These are phyloP conservation scores for Chiloscyllium plagiosum DNA, from an alignment of 2,113 vertebrate species.

Conservation along the genomic window DNA sequence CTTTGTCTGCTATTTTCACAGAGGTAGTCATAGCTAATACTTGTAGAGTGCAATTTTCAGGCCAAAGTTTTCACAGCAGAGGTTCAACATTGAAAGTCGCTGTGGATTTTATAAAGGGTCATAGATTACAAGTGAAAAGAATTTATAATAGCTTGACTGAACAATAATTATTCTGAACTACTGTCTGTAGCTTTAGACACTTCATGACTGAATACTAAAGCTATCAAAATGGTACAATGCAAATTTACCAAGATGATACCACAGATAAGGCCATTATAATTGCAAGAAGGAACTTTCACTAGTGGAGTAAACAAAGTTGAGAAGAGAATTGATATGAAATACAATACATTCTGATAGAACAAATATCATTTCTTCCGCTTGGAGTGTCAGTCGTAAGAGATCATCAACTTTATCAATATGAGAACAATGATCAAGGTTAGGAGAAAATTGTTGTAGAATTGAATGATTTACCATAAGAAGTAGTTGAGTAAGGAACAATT, in stretches of 20 bases:
- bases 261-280: neutral
- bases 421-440: neutral
- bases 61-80: neutral
- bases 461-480: neutral
- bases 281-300: neutral
- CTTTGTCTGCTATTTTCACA: constrained; percentile 11
- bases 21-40: constrained; percentile 17
- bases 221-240: neutral
- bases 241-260: neutral
- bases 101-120: neutral
- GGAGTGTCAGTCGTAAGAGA: neutral
- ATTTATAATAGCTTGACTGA: neutral
- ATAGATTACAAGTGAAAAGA: neutral
- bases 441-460: neutral
- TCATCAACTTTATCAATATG: neutral
- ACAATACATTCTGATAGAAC: neutral
- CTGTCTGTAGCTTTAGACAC: neutral
- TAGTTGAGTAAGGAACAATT: neutral
- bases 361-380: neutral
- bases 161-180: neutral
- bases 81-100: neutral
- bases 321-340: neutral
- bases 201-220: neutral
- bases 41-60: neutral
- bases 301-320: neutral